A percentile compares a stretch with the other conserved stretches of the same genome.
Conservation (phyloP, 2,797 vertebrate genomes). For the Chanos chanos region DNA sequence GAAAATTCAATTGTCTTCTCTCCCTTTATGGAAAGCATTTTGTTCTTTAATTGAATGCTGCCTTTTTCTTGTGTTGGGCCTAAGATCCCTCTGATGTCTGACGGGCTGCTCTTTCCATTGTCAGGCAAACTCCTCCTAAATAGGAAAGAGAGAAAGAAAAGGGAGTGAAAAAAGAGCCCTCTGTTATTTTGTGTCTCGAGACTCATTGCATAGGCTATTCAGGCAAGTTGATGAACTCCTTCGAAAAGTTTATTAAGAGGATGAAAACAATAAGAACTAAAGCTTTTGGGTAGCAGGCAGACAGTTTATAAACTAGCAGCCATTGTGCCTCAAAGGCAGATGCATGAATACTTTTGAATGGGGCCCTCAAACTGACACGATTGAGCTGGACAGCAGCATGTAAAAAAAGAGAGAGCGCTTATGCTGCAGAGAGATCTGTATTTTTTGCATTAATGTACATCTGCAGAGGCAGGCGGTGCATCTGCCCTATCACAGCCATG, state of each 20-base stretch:
- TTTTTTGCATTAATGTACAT: conserved; percentile 89
- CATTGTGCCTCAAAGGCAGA: conserved; percentile 91
- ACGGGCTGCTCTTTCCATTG: conserved; percentile 79
- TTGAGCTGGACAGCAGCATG: conserved; percentile 95
- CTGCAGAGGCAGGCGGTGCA: conserved; percentile 52
- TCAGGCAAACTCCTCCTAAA: conserved; percentile 68
- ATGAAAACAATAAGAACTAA: conserved; percentile 88
- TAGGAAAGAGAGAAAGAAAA: conserved; percentile 64
- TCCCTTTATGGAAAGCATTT: conserved; percentile 62
- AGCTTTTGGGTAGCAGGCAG: conserved; percentile 85
- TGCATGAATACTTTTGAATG: conserved; percentile 98
- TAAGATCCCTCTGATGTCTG: conserved; percentile 78
- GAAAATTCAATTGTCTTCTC: conserved; percentile 58
- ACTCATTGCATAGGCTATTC: conserved; percentile 92
- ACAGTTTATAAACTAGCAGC: conserved; percentile 94
- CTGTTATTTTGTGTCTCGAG: conserved; percentile 88
- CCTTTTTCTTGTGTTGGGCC: conserved; percentile 57
- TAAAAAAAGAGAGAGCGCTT: conserved; percentile 76
- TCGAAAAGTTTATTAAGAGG: conserved; percentile 99
- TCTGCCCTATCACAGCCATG: conserved; percentile 3
- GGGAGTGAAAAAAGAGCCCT: conserved; percentile 76
- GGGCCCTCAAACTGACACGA: conserved; percentile 96
- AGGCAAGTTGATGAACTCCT: conserved; percentile 99
- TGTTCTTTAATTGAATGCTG: conserved; percentile 58
- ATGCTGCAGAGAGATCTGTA: conserved; percentile 63